Evolutionary conservation across 2,797 vertebrate genomes (phyloP), one percentile per base, ranked within the genome.

Genomic region (Siniperca scherzeri): DNA sequence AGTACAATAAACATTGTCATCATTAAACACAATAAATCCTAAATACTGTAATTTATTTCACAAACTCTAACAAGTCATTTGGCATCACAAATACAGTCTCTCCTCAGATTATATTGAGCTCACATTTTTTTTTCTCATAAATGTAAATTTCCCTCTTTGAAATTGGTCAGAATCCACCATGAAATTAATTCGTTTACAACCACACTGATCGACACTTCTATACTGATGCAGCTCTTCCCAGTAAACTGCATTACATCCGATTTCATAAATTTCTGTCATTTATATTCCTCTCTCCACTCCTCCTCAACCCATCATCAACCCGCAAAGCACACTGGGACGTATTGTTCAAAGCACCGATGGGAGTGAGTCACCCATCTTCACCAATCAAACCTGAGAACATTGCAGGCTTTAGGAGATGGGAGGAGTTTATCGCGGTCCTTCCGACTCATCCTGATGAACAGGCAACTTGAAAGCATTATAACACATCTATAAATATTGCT

Each of bases 401-500:
- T 87, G 89, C 92, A 94, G 91, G 92, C 82, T 92, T 92, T 90
- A 88, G 70, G 90, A 83, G 78, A 85, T 74, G 66, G 83, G 90
- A 93, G 89, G 92, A 92, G 85, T 77, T 81, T 84, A 62, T 85
- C 67, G 42, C 62, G 76, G 60, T 82, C 87, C 78, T 88, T 90
- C 84, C 84, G 81, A 83, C 82, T 91, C 88, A 85, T 90, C 93
- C 86, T 87, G 91, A 84, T 65, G 84, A 86, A 91, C 88, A 93
- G 91, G 92, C 85, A 89, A 90, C 90, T 92, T 90, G 70, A 93
- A 95, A 95, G 91, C 92, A 92, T 95, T 92, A 94, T 90, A 93
- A 94, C 93, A 95, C 93, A 95, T 95, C 93, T 96, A 96, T 96
- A 96, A 96, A 96, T 97, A 97, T 96, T 96, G 95, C 96, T 96